Conservation (phyloP, 1,140 invertebrate genomes). For the Caerostris extrusa region DNA sequence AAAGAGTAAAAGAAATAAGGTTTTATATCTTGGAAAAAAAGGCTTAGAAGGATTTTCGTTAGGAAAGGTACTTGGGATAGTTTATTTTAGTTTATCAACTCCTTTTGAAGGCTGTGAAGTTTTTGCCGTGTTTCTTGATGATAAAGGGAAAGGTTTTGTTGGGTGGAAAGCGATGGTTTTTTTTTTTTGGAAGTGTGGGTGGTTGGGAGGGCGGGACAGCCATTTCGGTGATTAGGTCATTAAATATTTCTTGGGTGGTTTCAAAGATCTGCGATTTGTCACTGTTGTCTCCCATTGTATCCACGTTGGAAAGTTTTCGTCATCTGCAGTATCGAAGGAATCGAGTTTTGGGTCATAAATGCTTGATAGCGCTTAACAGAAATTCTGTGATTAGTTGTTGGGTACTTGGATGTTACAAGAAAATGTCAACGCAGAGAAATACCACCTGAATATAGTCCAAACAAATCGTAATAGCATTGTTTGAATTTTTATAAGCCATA, state of each 20-base stretch:
- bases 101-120: not conserved
- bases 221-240: constrained; percentile 22
- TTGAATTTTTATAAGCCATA: no score
- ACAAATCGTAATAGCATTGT: no score
- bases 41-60: not conserved
- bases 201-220: not conserved
- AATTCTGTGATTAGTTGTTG: no score
- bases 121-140: not conserved
- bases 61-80: not conserved
- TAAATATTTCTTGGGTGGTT: constrained; percentile 10
- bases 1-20: not conserved
- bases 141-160: not conserved
- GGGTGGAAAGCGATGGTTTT: not conserved
- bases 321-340: no score
- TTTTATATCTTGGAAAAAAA: constrained; percentile 20
- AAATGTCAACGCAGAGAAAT: no score
- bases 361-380: no score
- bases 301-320: no score
- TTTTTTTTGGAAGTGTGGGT: not conserved
- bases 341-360: no score
- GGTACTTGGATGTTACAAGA: no score
- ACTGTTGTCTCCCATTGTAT: not conserved
- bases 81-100: constrained; percentile 32
- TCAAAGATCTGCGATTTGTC: not conserved
- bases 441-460: no score